Base-by-base conservation (phyloP, 2,888 invertebrate species). In the Hyposoter didymator region DNA sequence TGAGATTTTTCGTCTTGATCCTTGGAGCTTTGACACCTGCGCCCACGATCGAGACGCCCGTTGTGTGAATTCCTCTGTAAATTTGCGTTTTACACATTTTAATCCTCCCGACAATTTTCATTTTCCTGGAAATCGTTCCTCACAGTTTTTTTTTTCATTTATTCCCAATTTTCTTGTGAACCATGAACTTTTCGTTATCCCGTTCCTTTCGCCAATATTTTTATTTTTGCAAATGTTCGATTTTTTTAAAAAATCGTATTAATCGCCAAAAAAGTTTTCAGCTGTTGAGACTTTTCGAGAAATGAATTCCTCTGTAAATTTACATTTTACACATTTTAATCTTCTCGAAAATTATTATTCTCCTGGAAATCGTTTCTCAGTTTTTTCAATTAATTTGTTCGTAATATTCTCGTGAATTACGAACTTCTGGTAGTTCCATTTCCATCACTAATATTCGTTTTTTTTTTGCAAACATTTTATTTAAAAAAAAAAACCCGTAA, bases 1-100 rank as follows among this genome's bases (percentile, higher is more conserved):
- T 99, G 93, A 99, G 96, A 94, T 99, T 99, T 95, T 99, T 99
- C 82, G 99, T 99, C 95, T 99, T 98, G 94, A 99, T 99, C 92
- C 99, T 95, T 12, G 99, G 99, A 49, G 99, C 98, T 95, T 99
- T 99, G 17, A 99, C 99, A 93, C 99, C 99, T 87, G 98, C 99
- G 84, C 99, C 99, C 84, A 99, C 96, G 94, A 99, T 99, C 93
- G 98, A 99, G 78, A 97, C 97, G 86, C 99, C 99, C 5, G 98
- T 99, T 52, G 99, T 99, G 94, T 98, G 98, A 92, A 99, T 99
- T 78, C 99, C 99, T 92, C 97, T 97, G 92, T 87, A 94, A 94
- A 81, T 43, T 39, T 74, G 2, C 14, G 4, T 43, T 55, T 73
- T 8, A 39, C 19, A n/a, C 6, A 22, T 43, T 55, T 59, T 14